Percentiles rank a stretch among this genome's conserved stretches.
Evolutionary conservation across 2,113 vertebrate species (phyloP).

Genomic region (Acinonyx jubatus): DNA sequence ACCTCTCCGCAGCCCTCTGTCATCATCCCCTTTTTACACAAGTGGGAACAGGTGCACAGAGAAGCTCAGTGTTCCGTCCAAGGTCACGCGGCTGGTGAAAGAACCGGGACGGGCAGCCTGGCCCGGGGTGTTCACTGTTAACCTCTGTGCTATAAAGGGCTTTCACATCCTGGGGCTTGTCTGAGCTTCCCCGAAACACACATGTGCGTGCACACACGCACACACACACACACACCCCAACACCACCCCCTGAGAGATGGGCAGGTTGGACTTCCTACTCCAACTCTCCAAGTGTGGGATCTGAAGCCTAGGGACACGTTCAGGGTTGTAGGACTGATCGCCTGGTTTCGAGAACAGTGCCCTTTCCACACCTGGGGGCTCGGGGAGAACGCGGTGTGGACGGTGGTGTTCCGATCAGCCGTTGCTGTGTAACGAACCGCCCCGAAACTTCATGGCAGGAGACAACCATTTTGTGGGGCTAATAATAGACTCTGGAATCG

Average conservation of each 20-base stretch:
- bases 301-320: not conserved
- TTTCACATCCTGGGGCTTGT: not conserved
- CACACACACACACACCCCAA: not conserved
- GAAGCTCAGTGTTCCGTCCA: not conserved
- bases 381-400: not conserved
- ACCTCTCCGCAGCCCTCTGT: not conserved
- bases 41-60: not conserved
- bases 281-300: not conserved
- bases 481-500: not conserved
- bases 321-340: not conserved
- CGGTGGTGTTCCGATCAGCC: not conserved
- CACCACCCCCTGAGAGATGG: not conserved
- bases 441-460: not conserved
- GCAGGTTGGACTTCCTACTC: not conserved
- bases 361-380: not conserved
- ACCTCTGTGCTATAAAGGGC: not conserved
- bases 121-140: too few species aligned
- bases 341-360: not conserved
- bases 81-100: not conserved
- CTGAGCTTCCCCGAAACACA: not conserved
- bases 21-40: not conserved
- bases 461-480: not conserved
- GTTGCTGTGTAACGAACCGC: not conserved
- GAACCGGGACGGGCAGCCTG: not conserved
- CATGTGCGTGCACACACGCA: rapidly evolving